These are phyloP conservation scores for Paralichthys olivaceus DNA, from an alignment of 2,113 vertebrate genomes.

Conservation along the genomic window DNA sequence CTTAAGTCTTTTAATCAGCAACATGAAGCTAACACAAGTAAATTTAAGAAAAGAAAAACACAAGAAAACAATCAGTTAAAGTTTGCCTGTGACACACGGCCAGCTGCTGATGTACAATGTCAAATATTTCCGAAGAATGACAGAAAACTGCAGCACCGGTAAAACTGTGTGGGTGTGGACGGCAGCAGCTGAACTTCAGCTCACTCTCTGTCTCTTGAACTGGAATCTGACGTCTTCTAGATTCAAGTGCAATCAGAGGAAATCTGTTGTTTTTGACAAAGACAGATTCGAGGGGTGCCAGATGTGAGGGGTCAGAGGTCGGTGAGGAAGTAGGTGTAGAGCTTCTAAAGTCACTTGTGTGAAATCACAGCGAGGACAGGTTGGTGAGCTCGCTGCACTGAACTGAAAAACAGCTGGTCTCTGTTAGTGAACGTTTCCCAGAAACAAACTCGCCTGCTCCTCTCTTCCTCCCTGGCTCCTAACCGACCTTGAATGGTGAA, in stretches of 20 bases:
- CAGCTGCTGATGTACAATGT: not conserved
- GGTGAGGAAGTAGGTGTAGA: slow-evolving; percentile 39
- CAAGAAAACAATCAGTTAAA: not conserved
- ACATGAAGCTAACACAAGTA: not conserved
- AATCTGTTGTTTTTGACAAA: slow-evolving; percentile 12
- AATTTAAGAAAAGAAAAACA: not conserved
- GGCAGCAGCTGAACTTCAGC: slow-evolving; percentile 5
- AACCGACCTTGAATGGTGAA: slow-evolving; percentile 53
- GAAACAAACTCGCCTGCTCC: slow-evolving; percentile 69
- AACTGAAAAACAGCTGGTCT: slow-evolving; percentile 77
- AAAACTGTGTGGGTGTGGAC: slow-evolving; percentile 1
- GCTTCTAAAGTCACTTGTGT: slow-evolving; percentile 46
- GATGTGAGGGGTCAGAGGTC: not conserved
- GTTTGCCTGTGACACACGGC: not conserved
- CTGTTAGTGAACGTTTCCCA: slow-evolving; percentile 75
- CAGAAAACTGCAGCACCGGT: not conserved
- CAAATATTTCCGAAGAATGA: slow-evolving; percentile 2
- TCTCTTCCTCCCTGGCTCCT: slow-evolving; percentile 54
- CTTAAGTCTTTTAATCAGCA: no score
- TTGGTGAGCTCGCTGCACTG: slow-evolving; percentile 47
- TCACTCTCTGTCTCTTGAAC: not conserved
- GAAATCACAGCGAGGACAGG: slow-evolving; percentile 63
- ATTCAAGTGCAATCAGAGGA: not conserved
- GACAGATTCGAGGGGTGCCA: not conserved
- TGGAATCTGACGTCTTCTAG: not conserved